Conservation (phyloP, 2,888 invertebrate genomes). For the Pollenia amentaria region DNA sequence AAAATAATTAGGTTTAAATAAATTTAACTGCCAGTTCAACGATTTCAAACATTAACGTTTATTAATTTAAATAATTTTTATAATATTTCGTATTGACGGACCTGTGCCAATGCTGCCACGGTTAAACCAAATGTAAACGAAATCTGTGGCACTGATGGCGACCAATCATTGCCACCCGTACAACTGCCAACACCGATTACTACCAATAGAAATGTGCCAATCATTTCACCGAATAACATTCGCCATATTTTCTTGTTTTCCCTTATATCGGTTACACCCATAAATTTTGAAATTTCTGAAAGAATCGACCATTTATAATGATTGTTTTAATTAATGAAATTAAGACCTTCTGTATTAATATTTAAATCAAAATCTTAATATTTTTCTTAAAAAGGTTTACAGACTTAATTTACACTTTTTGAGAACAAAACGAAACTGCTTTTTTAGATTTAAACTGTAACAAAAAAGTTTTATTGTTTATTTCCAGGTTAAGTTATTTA, state of each 20-base stretch:
- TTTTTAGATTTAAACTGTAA: too few species aligned
- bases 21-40: too few species aligned
- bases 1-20: background rate
- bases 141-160: constrained; percentile 87
- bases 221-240: constrained; percentile 93
- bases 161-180: constrained; percentile 81
- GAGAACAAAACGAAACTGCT: too few species aligned
- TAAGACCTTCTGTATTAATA: too few species aligned
- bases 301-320: constrained; percentile 53
- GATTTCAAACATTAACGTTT: too few species aligned
- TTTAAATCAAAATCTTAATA: too few species aligned
- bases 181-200: constrained; percentile 94
- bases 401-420: too few species aligned
- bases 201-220: constrained; percentile 94
- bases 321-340: too few species aligned
- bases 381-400: too few species aligned
- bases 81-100: constrained; percentile 83
- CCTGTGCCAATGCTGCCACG: constrained; percentile 94
- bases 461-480: too few species aligned
- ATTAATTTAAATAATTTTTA: background rate
- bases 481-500: too few species aligned
- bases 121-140: constrained; percentile 94
- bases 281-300: constrained; percentile 89
- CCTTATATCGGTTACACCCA: constrained; percentile 92
- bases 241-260: constrained; percentile 92